Percentiles rank a stretch among this genome's conserved stretches.
Evolutionary conservation across 2,888 invertebrate species (phyloP).

Genomic region (Polymixis lichenea): DNA sequence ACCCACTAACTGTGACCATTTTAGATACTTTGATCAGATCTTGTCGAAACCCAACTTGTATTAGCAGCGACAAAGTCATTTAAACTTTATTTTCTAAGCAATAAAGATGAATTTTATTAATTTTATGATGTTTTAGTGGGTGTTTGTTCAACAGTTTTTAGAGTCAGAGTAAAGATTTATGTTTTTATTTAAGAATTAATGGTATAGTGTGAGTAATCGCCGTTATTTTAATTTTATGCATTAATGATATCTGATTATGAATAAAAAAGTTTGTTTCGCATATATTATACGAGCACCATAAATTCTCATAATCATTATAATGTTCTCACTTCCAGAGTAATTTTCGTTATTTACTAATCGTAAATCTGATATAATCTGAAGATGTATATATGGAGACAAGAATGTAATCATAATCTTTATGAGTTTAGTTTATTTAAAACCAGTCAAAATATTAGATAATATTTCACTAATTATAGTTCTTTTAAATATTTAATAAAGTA

Average conservation of each 20-base stretch:
- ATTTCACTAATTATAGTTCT: constrained; percentile 25
- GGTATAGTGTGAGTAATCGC: constrained; percentile 85
- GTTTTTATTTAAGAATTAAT: constrained; percentile 90
- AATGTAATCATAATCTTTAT: constrained; percentile 34
- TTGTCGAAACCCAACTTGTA: constrained; percentile 85
- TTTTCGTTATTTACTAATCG: constrained; percentile 64
- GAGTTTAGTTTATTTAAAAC: constrained; percentile 18
- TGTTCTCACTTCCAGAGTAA: constrained; percentile 69
- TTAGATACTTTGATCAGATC: constrained; percentile 91
- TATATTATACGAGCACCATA: constrained; percentile 64
- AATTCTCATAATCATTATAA: constrained; percentile 68
- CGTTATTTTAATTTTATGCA: constrained; percentile 88
- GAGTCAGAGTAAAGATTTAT: constrained; percentile 87
- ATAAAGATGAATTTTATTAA: constrained; percentile 78
- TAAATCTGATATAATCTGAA: constrained; percentile 58
- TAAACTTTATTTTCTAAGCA: constrained; percentile 63
- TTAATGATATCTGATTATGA: constrained; percentile 81
- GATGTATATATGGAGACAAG: constrained; percentile 42
- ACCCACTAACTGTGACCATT: constrained; percentile 91
- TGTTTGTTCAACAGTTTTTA: constrained; percentile 87
- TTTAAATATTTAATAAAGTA: constrained; percentile 3
- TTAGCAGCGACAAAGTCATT: constrained; percentile 66
- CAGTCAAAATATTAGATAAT: constrained; percentile 17
- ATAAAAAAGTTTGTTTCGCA: constrained; percentile 68
- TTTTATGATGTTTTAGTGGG: constrained; percentile 79